phyloP scores from a whole-genome alignment of 2,797 vertebrate species.

The Hippopotamyrus pictus region DNA sequence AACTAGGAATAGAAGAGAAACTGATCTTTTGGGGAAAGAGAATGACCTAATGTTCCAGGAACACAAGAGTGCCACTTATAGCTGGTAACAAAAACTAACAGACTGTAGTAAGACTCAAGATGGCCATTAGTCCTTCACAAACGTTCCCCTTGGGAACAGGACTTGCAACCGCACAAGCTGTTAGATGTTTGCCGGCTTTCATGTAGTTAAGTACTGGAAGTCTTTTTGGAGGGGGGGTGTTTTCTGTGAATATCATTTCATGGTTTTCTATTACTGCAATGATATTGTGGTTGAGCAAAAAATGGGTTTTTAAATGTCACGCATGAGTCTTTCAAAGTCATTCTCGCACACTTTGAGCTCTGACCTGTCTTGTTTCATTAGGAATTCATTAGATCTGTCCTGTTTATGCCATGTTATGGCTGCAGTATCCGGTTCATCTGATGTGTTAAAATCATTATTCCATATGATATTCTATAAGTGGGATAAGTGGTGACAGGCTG shows the following conservation, averaged over 20 bases:
- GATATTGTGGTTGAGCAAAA: neutral
- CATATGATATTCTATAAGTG: conserved; percentile 16
- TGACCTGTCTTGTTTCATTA: neutral
- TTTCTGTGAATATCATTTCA: conserved; percentile 4
- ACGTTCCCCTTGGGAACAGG: neutral
- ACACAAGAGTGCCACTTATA: conserved; percentile 31
- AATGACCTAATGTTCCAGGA: conserved; percentile 34
- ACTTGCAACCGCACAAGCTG: neutral
- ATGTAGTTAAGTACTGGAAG: neutral
- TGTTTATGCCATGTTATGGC: conserved; percentile 16
- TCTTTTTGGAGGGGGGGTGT: neutral
- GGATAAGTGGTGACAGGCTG: conserved; percentile 32
- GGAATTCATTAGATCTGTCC: neutral
- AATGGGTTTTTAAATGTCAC: neutral
- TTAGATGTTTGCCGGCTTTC: neutral
- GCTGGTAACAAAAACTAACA: conserved; percentile 33
- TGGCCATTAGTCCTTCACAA: conserved; percentile 5
- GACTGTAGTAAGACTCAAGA: conserved; percentile 35
- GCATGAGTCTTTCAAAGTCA: neutral
- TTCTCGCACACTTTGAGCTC: neutral
- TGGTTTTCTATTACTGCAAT: conserved; percentile 3
- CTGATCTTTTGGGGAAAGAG: conserved; percentile 30
- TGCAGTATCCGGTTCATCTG: conserved; percentile 20
- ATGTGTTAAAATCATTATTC: conserved; percentile 30
- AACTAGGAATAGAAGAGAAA: conserved; percentile 35